Base-by-base conservation (phyloP, 1,140 invertebrate genomes). In the Lycorma delicatula region DNA sequence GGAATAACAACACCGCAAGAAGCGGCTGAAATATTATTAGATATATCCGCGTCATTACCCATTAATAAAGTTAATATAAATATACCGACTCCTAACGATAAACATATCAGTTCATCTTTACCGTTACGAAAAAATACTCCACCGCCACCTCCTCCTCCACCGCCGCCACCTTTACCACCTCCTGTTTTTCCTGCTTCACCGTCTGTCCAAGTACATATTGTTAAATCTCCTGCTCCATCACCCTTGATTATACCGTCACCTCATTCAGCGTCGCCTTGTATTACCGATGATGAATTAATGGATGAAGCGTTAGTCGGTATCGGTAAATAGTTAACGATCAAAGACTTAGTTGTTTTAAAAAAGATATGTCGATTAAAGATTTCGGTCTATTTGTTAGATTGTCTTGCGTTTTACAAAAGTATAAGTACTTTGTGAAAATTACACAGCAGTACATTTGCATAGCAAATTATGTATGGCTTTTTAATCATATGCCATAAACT, bases 281-380 rank as follows among this genome's bases (percentile, higher is more conserved):
- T 87, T 56, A 89, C 89, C 55, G 89, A 93, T 65, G 89, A 93
- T 69, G 89, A 93, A 65, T 79, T 92, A 1, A 91, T 92, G 85
- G 89, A 93, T 68, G 89, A 90, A 67, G 87, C 89, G 1, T 72
- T 92, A 52, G 59, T 57, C 11, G 63, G 65, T 48, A 63, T 67
- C 26, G 62, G 63, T 18, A 67, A 67, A 61, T 67, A 63, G 49
- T n/a, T n/a, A n/a, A n/a, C n/a, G n/a, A n/a, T n/a, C n/a, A n/a
- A n/a, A n/a, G n/a, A n/a, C n/a, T n/a, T n/a, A n/a, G n/a, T n/a
- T n/a, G n/a, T n/a, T n/a, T n/a, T n/a, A n/a, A n/a, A n/a, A n/a
- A n/a, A n/a, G n/a, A n/a, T n/a, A n/a, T n/a, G n/a, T n/a, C n/a
- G n/a, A n/a, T n/a, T n/a, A n/a, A n/a, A n/a, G n/a, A n/a, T n/a